These are phyloP conservation scores for Corythornis madagascariensis DNA, from an alignment of 2,113 vertebrate genomes.

Conservation along the genomic window DNA sequence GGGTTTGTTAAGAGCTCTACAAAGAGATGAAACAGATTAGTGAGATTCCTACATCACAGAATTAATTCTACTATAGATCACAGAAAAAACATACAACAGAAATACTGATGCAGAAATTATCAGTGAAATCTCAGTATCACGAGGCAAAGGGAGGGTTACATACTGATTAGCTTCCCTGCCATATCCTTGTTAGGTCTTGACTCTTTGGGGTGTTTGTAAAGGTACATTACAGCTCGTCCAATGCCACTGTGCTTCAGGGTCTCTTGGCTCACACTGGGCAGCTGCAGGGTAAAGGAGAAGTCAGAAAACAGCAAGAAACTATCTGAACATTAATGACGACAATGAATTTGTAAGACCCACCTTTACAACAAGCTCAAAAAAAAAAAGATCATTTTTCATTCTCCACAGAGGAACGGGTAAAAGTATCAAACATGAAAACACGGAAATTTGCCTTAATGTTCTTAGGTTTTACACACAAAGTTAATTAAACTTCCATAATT, in stretches of 20 bases:
- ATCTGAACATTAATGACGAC: background rate
- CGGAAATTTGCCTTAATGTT: background rate
- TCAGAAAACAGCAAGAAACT: background rate
- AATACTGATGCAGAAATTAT: background rate
- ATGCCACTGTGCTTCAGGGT: constrained; percentile 98
- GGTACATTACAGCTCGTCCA: constrained; percentile 96
- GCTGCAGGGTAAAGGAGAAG: constrained; percentile 71
- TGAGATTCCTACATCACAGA: background rate
- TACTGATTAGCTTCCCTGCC: constrained; percentile 98
- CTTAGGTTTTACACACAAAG: background rate
- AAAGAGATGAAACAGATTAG: background rate
- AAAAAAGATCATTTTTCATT: background rate
- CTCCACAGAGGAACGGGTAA: background rate
- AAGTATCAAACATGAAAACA: background rate
- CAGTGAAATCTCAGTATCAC: background rate
- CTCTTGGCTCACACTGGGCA: constrained; percentile 97
- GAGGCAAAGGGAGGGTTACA: constrained; percentile 40
- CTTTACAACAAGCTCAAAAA: background rate
- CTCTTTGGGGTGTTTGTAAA: constrained; percentile 99
- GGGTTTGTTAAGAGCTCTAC: background rate
- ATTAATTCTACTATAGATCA: background rate
- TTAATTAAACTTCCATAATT: background rate
- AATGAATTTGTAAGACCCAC: background rate
- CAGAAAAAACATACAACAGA: background rate
- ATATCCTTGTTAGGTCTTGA: constrained; percentile 94